Evolutionary conservation across 2,888 invertebrate species (phyloP).

Genomic region (Caenorhabditis sp.): DNA sequence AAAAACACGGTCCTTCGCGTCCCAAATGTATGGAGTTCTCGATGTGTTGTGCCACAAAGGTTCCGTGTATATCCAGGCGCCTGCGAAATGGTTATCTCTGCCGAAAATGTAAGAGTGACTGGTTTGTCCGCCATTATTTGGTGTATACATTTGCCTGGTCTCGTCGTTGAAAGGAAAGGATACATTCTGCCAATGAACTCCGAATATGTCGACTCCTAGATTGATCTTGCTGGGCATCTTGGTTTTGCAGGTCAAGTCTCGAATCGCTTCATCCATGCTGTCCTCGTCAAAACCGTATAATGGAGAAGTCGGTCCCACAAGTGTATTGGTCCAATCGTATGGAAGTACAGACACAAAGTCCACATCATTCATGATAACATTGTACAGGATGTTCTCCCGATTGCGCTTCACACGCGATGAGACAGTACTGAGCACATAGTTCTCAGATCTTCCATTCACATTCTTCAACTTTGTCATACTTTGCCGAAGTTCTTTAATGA

Average conservation of each 20-base stretch:
- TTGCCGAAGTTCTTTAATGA: not conserved
- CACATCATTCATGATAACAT: not conserved
- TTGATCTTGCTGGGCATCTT: constrained; percentile 60
- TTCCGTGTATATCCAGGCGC: not conserved
- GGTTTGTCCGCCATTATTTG: constrained; percentile 37
- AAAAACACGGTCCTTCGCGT: not conserved
- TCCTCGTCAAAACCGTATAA: not conserved
- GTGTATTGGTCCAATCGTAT: not conserved
- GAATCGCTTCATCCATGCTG: not conserved
- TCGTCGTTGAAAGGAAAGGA: not conserved
- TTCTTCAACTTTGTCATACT: not conserved
- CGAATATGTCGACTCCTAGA: constrained; percentile 57
- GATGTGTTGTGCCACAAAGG: not conserved
- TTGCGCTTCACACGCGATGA: not conserved
- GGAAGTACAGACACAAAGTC: not conserved
- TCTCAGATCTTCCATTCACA: not conserved
- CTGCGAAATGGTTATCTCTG: constrained; percentile 8
- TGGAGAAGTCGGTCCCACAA: not conserved
- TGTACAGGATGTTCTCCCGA: not conserved
- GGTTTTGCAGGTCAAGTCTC: constrained; percentile 67
- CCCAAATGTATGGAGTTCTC: constrained; percentile 3
- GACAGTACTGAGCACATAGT: not conserved
- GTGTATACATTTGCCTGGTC: not conserved
- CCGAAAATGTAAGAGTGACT: constrained; percentile 69
- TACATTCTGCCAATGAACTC: not conserved